A percentile compares a stretch with the other conserved stretches of the same genome.
These are phyloP conservation scores for Zaprionus capensis DNA, from an alignment of 1,140 invertebrate species.

Conservation along the genomic window DNA sequence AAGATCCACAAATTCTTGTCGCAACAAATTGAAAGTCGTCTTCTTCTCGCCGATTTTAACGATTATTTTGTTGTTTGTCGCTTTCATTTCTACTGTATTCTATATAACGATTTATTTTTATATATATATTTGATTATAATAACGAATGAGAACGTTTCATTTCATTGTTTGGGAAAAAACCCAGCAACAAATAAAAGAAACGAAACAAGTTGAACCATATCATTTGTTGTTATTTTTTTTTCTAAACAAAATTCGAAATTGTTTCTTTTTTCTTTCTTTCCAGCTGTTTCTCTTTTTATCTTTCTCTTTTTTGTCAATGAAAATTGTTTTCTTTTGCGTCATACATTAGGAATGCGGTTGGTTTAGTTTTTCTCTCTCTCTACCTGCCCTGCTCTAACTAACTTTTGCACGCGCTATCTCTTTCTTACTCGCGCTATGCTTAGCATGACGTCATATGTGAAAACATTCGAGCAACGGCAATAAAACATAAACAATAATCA, in stretches of 20 bases:
- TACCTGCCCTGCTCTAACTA: not conserved
- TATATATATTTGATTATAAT: not conserved
- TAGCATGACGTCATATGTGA: conserved; percentile 5
- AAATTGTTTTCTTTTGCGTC: conserved; percentile 62
- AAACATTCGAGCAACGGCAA: conserved; percentile 1
- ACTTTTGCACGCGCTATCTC: not conserved
- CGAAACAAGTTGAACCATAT: conserved; percentile 2
- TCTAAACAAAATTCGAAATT: conserved; percentile 1
- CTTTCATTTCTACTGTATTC: not conserved
- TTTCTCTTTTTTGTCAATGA: conserved; percentile 51
- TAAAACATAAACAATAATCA: conserved; percentile 19
- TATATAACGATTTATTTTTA: not conserved
- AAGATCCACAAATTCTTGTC: conserved; percentile 8
- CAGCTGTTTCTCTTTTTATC: not conserved
- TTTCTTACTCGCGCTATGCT: not conserved
- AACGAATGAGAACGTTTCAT: not conserved
- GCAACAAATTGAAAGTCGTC: conserved; percentile 22
- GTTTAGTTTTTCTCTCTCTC: conserved; percentile 53
- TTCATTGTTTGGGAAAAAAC: conserved; percentile 18
- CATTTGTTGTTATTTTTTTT: conserved; percentile 9
- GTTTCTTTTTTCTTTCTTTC: not conserved
- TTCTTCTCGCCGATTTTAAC: not conserved
- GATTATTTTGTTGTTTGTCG: not conserved
- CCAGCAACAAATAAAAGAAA: conserved; percentile 6
- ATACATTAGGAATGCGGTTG: conserved; percentile 67